Evolutionary conservation across 2,888 invertebrate species (phyloP), one percentile per base, ranked within the genome.

Genomic region (Allygus modestus): DNA sequence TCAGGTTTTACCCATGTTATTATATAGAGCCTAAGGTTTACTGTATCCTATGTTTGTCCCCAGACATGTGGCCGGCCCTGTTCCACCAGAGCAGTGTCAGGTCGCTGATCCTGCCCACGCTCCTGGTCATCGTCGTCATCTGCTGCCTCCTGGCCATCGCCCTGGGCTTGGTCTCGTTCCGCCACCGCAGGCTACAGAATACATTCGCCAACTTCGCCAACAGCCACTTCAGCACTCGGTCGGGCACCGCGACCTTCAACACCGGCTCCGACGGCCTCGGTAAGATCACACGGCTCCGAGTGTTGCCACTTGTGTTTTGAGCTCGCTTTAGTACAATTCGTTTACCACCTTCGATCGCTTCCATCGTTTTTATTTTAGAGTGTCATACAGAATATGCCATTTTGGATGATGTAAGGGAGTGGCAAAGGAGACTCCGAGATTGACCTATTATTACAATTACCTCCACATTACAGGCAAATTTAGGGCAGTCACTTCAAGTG

Each of bases 231-330:
- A 96, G 97, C 91, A 95, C 95, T 82, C 93, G 97, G 87, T 94
- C 97, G 79, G 97, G 96, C 75, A 96, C 97, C 88, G 97, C 97
- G 61, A 96, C 96, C 82, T 96, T 97, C 89, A 93, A 94, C 54
- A 93, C 94, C 51, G 94, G 94, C 23, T 91, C 91, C 87, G 94
- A 94, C 87, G 94, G 94, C 86, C 92, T 95, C 86, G 95, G 96
- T 93, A 91, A 92, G 89, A n/a, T 1, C 9, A n/a, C 37, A n/a
- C n/a, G n/a, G n/a, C n/a, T n/a, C n/a, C n/a, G n/a, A n/a, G n/a
- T n/a, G n/a, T n/a, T n/a, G n/a, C n/a, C n/a, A n/a, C n/a, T n/a
- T n/a, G n/a, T n/a, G n/a, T 73, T 33, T 37, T 17, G 23, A 15
- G 41, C 65, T 43, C 26, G 0, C n/a, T 41, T 65, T 0, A 23